Conservation (phyloP, 2,113 vertebrate species). For the Seriola aureovittata region DNA sequence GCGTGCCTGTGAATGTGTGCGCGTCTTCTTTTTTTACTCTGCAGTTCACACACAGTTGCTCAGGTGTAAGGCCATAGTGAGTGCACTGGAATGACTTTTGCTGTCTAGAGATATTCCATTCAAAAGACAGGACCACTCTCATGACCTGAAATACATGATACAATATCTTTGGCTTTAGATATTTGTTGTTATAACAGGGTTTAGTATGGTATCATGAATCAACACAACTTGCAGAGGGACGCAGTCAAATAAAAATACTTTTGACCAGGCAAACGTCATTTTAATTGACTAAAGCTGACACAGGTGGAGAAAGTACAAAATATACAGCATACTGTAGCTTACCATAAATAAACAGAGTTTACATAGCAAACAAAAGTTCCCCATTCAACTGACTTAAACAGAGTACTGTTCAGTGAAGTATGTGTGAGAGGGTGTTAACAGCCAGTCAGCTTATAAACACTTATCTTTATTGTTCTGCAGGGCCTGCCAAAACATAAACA, state of each 20-base stretch:
- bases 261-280: conserved; percentile 13
- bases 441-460: conserved; percentile 67
- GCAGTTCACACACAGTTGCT: conserved; percentile 27
- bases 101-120: conserved; percentile 20
- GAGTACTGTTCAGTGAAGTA: background rate
- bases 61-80: background rate
- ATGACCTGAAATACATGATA: background rate
- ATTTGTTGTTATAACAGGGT: conserved; percentile 3
- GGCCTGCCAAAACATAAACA: conserved; percentile 29
- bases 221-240: conserved; percentile 19
- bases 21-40: conserved; percentile 9
- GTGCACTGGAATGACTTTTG: conserved; percentile 33
- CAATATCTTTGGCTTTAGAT: background rate
- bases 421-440: conserved; percentile 49
- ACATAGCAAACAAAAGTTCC: conserved; percentile 28
- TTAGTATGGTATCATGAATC: conserved; percentile 9
- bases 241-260: conserved; percentile 41
- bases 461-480: conserved; percentile 51
- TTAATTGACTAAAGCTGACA: conserved; percentile 31
- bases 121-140: background rate
- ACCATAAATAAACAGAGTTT: background rate
- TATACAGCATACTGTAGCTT: background rate
- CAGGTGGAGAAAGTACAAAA: background rate
- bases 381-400: conserved; percentile 5
- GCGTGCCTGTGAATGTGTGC: background rate